Conservation (phyloP, 2,888 invertebrate genomes). For the Osedax fenrisi region DNA sequence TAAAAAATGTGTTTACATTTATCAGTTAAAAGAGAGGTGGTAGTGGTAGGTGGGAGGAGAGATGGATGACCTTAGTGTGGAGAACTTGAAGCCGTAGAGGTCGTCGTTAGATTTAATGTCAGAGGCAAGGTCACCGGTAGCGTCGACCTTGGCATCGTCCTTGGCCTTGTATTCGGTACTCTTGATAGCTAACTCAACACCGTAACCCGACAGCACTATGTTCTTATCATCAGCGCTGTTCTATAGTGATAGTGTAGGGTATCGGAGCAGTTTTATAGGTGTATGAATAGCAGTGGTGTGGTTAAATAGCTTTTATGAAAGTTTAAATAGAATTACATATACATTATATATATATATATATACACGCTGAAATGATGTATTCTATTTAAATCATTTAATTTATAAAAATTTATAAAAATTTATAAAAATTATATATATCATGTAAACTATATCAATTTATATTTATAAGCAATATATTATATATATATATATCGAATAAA, state of each 20-base stretch:
- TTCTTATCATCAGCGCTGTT: constrained; percentile 52
- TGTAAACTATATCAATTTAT: too few relatives aligned
- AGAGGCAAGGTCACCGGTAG: constrained; percentile 34
- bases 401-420: too few relatives aligned
- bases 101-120: constrained; percentile 54
- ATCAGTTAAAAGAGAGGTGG: too few relatives aligned
- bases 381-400: not conserved
- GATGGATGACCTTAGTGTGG: constrained; percentile 68
- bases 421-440: too few relatives aligned
- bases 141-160: constrained; percentile 63
- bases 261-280: not conserved
- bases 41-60: too few relatives aligned
- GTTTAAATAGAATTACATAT: too few relatives aligned
- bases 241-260: not conserved
- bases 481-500: too few relatives aligned
- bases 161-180: constrained; percentile 98
- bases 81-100: constrained; percentile 79
- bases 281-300: not conserved
- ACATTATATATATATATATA: too few relatives aligned
- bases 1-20: too few relatives aligned
- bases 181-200: constrained; percentile 92
- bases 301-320: not conserved
- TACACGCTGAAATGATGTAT: too few relatives aligned
- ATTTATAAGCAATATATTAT: too few relatives aligned
- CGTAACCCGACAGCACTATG: constrained; percentile 83